These are phyloP conservation scores for Capreolus pygargus DNA, from an alignment of 2,113 vertebrate species.

Conservation along the genomic window DNA sequence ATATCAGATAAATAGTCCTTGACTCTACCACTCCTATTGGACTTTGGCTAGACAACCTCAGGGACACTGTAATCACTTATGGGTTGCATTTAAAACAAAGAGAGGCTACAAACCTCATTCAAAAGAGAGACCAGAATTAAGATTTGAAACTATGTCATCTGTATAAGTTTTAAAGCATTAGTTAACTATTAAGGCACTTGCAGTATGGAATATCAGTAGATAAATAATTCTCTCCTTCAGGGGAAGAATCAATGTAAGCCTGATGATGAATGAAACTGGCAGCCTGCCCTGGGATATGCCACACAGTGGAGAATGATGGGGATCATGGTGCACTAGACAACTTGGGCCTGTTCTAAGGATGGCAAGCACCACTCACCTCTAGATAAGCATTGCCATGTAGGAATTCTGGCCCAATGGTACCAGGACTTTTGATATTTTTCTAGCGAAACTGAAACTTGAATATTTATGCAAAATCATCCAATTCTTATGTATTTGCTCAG, in stretches of 20 bases:
- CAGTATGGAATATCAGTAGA: neutral
- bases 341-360: neutral
- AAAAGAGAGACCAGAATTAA: neutral
- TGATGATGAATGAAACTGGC: neutral
- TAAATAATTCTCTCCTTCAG: neutral
- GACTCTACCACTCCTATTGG: neutral
- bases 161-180: neutral
- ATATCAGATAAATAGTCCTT: neutral
- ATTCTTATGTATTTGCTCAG: neutral
- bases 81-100: neutral
- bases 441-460: neutral
- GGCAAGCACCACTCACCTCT: neutral
- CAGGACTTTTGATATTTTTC: neutral
- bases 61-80: neutral
- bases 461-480: neutral
- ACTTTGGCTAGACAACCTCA: neutral
- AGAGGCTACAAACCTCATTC: neutral
- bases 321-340: neutral
- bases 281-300: neutral
- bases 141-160: neutral
- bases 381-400: neutral
- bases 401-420: neutral
- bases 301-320: neutral
- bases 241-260: neutral
- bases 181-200: neutral